Percentiles rank a stretch among this genome's conserved stretches.
Evolutionary conservation across 2,797 vertebrate genomes (phyloP).

Genomic region (Prionace glauca): DNA sequence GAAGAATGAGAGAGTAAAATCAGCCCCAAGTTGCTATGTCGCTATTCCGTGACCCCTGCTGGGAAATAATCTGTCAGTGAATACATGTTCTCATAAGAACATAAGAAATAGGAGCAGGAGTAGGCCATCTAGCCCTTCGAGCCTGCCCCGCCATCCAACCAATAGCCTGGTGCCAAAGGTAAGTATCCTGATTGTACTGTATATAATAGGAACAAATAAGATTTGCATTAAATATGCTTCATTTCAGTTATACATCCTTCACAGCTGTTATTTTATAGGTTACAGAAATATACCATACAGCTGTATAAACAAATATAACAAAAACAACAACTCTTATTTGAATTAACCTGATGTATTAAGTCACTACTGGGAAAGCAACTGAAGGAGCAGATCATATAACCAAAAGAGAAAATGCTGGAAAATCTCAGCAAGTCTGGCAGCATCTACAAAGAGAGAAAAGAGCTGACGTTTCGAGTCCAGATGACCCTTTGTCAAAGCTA

Average conservation of each 20-base stretch:
- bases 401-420: too few species aligned
- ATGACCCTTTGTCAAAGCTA: too few species aligned
- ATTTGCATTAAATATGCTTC: background rate
- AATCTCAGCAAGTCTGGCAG: too few species aligned
- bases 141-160: too few species aligned
- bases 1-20: background rate
- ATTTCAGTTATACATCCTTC: background rate
- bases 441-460: too few species aligned
- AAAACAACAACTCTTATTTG: background rate
- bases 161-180: background rate
- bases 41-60: background rate
- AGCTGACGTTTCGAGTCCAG: too few species aligned
- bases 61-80: background rate
- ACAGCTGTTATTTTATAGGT: background rate
- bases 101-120: too few species aligned
- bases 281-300: background rate
- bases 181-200: background rate
- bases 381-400: background rate
- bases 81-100: background rate
- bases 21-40: background rate
- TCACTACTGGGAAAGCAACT: background rate
- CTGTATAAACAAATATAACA: background rate
- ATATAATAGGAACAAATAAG: background rate
- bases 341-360: background rate
- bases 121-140: too few species aligned